Evolutionary conservation across 2,888 invertebrate genomes (phyloP).

Genomic region (Dione juno): DNA sequence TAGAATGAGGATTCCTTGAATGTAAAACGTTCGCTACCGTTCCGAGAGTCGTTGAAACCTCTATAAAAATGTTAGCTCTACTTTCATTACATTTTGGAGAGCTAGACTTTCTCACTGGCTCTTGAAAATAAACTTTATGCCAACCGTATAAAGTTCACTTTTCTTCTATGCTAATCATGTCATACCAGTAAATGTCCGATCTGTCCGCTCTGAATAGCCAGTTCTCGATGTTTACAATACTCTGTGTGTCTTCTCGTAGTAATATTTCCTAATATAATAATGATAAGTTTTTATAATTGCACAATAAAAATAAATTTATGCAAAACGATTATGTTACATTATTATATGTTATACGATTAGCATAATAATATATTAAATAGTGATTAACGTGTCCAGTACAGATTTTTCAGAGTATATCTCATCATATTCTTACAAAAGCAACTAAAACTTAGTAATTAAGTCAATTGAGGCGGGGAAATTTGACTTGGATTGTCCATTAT

Average conservation of each 20-base stretch:
- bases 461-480: no score
- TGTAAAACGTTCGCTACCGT: conserved; percentile 75
- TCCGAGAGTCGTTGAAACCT: conserved; percentile 77
- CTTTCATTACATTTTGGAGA: conserved; percentile 77
- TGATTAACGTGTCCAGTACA: no score
- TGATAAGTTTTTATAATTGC: neutral
- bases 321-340: neutral
- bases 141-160: conserved; percentile 48
- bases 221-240: conserved; percentile 61
- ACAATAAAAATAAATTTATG: neutral
- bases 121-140: conserved; percentile 54
- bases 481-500: no score
- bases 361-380: no score
- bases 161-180: conserved; percentile 48
- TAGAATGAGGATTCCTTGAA: conserved; percentile 79
- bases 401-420: no score
- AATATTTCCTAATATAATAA: conserved; percentile 17
- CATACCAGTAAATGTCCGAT: conserved; percentile 67
- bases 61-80: conserved; percentile 81
- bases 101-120: conserved; percentile 52
- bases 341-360: neutral
- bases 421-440: no score
- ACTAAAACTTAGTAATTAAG: no score
- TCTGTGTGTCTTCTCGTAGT: conserved; percentile 56
- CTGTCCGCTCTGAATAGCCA: conserved; percentile 64